Percentiles rank a stretch among this genome's conserved stretches.
phyloP scores from a whole-genome alignment of 2,888 invertebrate genomes.

The Dyspetes luteomarginatus region DNA sequence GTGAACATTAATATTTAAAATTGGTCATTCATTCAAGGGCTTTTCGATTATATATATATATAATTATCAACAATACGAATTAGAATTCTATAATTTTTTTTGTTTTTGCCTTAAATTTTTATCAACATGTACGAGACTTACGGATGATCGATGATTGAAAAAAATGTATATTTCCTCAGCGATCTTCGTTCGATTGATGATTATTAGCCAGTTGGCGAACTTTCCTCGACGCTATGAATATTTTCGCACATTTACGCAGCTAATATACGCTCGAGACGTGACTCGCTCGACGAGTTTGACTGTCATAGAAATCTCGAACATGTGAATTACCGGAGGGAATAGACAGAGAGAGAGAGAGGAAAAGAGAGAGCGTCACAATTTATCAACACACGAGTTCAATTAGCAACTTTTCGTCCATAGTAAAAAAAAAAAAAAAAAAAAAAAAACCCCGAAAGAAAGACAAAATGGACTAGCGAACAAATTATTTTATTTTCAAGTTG shows the following conservation, averaged over 20 bases:
- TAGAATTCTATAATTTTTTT: not conserved
- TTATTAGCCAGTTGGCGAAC: not conserved
- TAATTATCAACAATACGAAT: too few relatives aligned
- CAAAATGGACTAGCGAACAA: not conserved
- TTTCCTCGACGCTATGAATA: constrained; percentile 18
- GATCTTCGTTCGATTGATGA: constrained; percentile 4
- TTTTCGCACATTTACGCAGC: constrained; percentile 42
- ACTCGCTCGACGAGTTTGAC: constrained; percentile 49
- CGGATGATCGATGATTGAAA: constrained; percentile 15
- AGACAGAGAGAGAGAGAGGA: constrained; percentile 16
- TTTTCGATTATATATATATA: too few relatives aligned
- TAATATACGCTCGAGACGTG: constrained; percentile 13
- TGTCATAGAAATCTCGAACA: constrained; percentile 62
- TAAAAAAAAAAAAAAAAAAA: too few relatives aligned
- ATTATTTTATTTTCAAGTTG: not conserved
- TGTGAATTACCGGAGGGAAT: constrained; percentile 53
- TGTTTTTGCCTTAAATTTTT: too few relatives aligned
- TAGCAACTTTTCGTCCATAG: constrained; percentile 34
- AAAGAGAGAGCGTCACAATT: constrained; percentile 35
- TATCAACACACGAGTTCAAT: constrained; percentile 55
- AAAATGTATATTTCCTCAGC: not conserved
- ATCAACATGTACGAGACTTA: too few relatives aligned
- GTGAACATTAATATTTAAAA: too few relatives aligned
- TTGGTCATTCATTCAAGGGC: too few relatives aligned
- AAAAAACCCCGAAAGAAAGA: not conserved